phyloP scores from a whole-genome alignment of 2,888 invertebrate species.

The Ennomos erosarius region DNA sequence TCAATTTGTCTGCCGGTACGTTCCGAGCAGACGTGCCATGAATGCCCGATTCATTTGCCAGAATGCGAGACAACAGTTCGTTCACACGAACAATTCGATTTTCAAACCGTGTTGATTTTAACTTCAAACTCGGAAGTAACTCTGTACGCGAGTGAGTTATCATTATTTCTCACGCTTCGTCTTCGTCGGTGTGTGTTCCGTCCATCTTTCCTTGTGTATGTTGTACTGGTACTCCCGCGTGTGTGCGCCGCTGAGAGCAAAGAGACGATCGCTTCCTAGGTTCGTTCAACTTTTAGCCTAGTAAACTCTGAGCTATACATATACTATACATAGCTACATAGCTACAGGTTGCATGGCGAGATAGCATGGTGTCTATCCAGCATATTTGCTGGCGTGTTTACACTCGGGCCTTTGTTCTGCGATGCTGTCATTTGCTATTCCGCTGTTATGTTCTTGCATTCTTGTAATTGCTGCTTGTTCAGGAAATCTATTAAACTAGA shows the following conservation, averaged over 20 bases:
- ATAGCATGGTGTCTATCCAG: constrained; percentile 49
- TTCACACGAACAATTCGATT: constrained; percentile 58
- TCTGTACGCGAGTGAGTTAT: constrained; percentile 81
- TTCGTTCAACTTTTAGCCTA: constrained; percentile 85
- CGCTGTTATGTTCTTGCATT: constrained; percentile 34
- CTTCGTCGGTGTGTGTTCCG: constrained; percentile 67
- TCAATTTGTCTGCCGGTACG: constrained; percentile 55
- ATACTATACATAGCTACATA: constrained; percentile 62
- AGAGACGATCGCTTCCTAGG: constrained; percentile 75
- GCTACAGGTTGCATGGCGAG: constrained; percentile 33
- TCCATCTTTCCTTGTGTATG: constrained; percentile 59
- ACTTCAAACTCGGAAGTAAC: constrained; percentile 77
- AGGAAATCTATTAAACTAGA: constrained; percentile 4
- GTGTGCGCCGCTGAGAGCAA: constrained; percentile 78
- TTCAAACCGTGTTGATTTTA: constrained; percentile 59
- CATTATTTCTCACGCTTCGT: constrained; percentile 83
- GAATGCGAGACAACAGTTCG: constrained; percentile 49
- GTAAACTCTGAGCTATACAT: constrained; percentile 79
- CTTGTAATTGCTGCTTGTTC: constrained; percentile 15
- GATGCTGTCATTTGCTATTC: constrained; percentile 49
- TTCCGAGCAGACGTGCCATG: constrained; percentile 52
- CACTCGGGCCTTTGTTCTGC: constrained; percentile 59
- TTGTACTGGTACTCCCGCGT: constrained; percentile 41
- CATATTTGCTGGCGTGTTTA: constrained; percentile 56
- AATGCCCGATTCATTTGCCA: constrained; percentile 51